Evolutionary conservation across 2,113 vertebrate species (phyloP), one percentile per base, ranked within the genome.

Genomic region (Motacilla alba): DNA sequence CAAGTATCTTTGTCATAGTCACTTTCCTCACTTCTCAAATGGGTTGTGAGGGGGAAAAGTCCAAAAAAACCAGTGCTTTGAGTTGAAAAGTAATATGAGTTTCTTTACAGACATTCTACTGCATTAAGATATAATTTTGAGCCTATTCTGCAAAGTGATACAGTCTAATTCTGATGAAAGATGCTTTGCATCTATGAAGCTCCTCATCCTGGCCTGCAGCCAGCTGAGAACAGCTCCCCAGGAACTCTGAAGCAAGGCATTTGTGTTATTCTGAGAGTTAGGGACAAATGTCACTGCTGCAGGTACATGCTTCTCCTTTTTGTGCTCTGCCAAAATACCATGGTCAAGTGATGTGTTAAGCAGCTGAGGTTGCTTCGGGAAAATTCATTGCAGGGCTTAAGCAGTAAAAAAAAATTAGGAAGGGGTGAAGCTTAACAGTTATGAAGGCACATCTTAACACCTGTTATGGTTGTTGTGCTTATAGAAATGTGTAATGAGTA

Each of bases 211-310:
- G 31, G 31, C 14, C 10, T 43, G 26, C 1, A 6, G 33, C 9
- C 73, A 67, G 14, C 47, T 59, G 47, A 55, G 11, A 75, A 49
- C 30, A 59, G 60, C 28, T 67, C 21, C 27, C 52, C 12, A 20
- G 70, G 49, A 78, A 3, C 31, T 11, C 15, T 37, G 47, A 63
- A 31, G 6, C 15, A 55, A 59, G 59, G 28, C 27, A 43, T 53
- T 33, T 62, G 22, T 74, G 59, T n/a, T 80, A 43, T 85, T 79
- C 43, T 49, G 83, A 58, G 41, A 37, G 23, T 50, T 41, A 19
- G n/a, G 13, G 19, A 33, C 16, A 13, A 19, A 24, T 43, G 8
- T 8, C 0, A 0, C 28, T 1, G 1, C 50, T 84, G 39, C 59
- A 87, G 20, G 24, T 5, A 8, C 1, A 2, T 75, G n/a, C 30